Conservation (phyloP, 64 coral and sea anemone species). For the Pocillopora verrucosa region DNA sequence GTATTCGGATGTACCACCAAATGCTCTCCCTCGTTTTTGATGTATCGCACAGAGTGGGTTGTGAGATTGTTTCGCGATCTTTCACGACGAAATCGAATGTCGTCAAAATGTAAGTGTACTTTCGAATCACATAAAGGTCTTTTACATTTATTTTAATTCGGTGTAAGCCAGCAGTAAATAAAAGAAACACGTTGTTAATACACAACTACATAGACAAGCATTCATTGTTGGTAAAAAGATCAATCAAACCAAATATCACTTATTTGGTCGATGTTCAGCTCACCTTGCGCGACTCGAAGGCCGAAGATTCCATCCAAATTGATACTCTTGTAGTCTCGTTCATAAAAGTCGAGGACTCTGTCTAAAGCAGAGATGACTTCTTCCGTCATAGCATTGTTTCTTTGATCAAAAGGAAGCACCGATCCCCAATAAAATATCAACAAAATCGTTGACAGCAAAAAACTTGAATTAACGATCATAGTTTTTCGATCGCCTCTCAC, state of each 20-base stretch:
- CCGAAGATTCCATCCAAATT: slow-evolving; percentile 93
- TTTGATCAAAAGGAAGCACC: neutral
- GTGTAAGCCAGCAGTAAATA: too few relatives aligned
- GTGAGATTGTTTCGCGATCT: too few relatives aligned
- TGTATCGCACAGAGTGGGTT: too few relatives aligned
- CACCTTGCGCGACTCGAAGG: slow-evolving; percentile 82
- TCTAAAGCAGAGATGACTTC: slow-evolving; percentile 46
- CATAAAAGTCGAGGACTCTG: slow-evolving; percentile 60
- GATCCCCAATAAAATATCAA: neutral
- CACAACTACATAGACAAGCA: neutral
- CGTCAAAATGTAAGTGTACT: too few relatives aligned
- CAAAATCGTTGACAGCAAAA: neutral
- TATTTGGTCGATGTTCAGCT: neutral
- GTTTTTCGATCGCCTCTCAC: neutral
- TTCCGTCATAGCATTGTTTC: neutral
- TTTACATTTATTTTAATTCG: too few relatives aligned
- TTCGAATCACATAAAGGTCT: too few relatives aligned
- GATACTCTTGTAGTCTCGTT: slow-evolving; percentile 46
- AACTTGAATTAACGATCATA: neutral
- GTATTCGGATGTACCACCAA: too few relatives aligned
- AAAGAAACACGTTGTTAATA: too few relatives aligned
- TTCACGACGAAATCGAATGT: too few relatives aligned
- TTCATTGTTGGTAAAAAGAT: neutral
- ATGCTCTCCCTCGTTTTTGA: too few relatives aligned
- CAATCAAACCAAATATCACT: neutral